Conservation (phyloP, 2,797 vertebrate genomes). For the Neoniphon sammara region DNA sequence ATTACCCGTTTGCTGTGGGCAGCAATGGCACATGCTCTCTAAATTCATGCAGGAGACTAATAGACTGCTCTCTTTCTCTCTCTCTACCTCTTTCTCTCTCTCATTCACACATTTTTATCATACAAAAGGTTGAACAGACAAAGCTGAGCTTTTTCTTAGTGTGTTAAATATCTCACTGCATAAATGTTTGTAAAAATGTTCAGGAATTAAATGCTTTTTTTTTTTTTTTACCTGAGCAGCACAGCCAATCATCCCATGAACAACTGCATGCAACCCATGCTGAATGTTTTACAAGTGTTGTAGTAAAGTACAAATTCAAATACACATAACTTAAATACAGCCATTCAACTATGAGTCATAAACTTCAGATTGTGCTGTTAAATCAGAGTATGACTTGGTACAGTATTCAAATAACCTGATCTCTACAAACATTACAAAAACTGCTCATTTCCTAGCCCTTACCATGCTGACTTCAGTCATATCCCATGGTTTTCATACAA, state of each 20-base stretch:
- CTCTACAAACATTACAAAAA: too few relatives aligned
- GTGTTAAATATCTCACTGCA: too few relatives aligned
- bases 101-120: not conserved
- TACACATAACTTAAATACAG: too few relatives aligned
- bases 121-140: not conserved
- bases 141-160: too few relatives aligned
- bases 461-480: conserved; percentile 34
- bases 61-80: too few relatives aligned
- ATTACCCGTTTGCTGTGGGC: not conserved
- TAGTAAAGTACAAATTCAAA: too few relatives aligned
- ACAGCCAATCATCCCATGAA: not conserved
- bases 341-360: too few relatives aligned
- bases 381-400: too few relatives aligned
- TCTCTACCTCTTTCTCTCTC: too few relatives aligned
- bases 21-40: conserved; percentile 29
- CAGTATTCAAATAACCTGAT: too few relatives aligned
- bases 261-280: not conserved
- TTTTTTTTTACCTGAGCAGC: not conserved
- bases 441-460: too few relatives aligned
- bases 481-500: conserved; percentile 3
- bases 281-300: not conserved
- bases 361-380: too few relatives aligned
- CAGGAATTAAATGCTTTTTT: not conserved
- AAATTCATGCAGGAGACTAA: conserved; percentile 24
- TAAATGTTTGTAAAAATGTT: not conserved